phyloP scores from a whole-genome alignment of 1,140 invertebrate genomes.

The Apis cerana region DNA sequence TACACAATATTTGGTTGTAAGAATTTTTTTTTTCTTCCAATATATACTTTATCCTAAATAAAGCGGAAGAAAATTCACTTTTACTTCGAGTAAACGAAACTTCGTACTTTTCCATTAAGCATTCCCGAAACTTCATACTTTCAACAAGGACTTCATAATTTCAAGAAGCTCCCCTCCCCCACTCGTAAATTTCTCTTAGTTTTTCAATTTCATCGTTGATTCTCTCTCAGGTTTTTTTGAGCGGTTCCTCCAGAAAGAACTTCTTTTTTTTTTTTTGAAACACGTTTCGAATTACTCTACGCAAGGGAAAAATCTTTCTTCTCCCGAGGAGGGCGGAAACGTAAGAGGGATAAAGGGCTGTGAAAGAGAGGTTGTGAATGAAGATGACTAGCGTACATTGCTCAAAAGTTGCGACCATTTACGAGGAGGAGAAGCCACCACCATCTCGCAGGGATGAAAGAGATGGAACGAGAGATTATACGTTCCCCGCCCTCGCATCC shows the following conservation, averaged over 20 bases:
- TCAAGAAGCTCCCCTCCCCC: neutral
- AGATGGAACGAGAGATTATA: constrained; percentile 31
- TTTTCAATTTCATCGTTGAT: neutral
- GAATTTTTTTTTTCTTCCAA: too few species aligned
- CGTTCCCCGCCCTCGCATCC: neutral
- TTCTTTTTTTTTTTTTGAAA: neutral
- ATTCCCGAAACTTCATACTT: neutral
- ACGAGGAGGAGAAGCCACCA: constrained; percentile 38
- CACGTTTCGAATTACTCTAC: too few species aligned
- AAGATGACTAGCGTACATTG: constrained; percentile 66
- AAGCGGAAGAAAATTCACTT: neutral
- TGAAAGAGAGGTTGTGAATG: constrained; percentile 23
- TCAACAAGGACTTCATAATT: neutral
- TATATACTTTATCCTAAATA: neutral
- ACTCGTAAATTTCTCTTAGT: neutral
- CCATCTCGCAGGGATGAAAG: constrained; percentile 32
- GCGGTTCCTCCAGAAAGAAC: too few species aligned
- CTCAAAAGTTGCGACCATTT: constrained; percentile 72
- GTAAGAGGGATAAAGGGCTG: constrained; percentile 6
- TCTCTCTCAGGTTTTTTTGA: too few species aligned
- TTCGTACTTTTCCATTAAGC: neutral
- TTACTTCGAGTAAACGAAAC: neutral
- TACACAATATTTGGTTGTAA: too few species aligned
- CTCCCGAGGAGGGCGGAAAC: neutral
- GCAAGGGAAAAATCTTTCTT: neutral